phyloP scores from a whole-genome alignment of 2,797 vertebrate genomes.

The Danio tinwini region DNA sequence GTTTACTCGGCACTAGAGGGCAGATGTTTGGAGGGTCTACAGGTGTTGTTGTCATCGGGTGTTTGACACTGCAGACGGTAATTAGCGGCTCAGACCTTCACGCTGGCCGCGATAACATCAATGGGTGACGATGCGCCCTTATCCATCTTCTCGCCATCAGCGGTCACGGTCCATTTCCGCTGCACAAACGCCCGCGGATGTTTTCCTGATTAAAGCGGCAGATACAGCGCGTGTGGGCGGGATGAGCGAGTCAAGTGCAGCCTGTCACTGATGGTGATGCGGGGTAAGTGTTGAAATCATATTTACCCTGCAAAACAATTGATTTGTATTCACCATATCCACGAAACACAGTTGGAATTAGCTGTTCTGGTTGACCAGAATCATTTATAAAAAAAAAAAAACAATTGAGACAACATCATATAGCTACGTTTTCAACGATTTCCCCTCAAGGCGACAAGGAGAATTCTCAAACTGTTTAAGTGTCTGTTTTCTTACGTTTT shows the following conservation, averaged over 20 bases:
- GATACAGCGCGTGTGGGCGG: slow-evolving; percentile 59
- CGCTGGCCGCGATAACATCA: slow-evolving; percentile 53
- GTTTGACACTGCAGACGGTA: slow-evolving; percentile 56
- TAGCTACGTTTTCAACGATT: neutral
- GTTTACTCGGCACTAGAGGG: slow-evolving; percentile 43
- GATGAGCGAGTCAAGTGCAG: slow-evolving; percentile 60
- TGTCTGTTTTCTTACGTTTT: neutral
- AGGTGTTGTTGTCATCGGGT: slow-evolving; percentile 56
- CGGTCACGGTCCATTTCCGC: slow-evolving; percentile 70
- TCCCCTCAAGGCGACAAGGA: neutral
- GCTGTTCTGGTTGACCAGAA: neutral
- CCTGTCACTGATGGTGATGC: slow-evolving; percentile 49
- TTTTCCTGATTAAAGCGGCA: slow-evolving; percentile 71
- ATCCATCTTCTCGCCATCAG: slow-evolving; percentile 61
- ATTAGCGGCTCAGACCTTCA: slow-evolving; percentile 53
- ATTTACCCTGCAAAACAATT: slow-evolving; percentile 5
- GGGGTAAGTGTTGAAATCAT: slow-evolving; percentile 55
- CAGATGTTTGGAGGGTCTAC: slow-evolving; percentile 44
- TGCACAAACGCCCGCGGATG: slow-evolving; percentile 66
- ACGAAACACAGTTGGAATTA: neutral
- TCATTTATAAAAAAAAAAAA: neutral
- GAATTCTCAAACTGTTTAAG: neutral
- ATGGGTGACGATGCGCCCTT: slow-evolving; percentile 60
- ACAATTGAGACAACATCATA: neutral
- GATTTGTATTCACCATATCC: neutral